Evolutionary conservation across 1,140 invertebrate genomes (phyloP).

Genomic region (Akabosia matsudoensis): DNA sequence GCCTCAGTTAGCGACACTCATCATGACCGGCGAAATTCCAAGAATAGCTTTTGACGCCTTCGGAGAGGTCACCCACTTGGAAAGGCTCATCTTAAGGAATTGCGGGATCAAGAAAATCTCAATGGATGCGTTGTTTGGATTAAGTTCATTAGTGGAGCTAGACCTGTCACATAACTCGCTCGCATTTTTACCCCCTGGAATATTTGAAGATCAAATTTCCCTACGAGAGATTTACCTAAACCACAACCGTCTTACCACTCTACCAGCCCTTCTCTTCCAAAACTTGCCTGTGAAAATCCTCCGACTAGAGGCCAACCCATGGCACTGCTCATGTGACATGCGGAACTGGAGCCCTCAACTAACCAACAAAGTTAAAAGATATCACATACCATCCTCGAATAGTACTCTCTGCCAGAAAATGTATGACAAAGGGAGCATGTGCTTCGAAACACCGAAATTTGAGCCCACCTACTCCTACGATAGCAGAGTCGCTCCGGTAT

Average conservation of each 20-base stretch:
- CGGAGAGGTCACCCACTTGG: constrained; percentile 58
- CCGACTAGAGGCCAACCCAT: constrained; percentile 63
- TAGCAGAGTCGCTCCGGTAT: constrained; percentile 62
- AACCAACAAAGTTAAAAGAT: constrained; percentile 55
- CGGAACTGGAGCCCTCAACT: constrained; percentile 58
- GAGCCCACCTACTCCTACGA: constrained; percentile 54
- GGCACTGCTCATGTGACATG: constrained; percentile 68
- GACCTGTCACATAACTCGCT: constrained; percentile 64
- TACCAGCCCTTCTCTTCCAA: constrained; percentile 60
- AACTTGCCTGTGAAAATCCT: constrained; percentile 56
- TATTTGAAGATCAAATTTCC: constrained; percentile 61
- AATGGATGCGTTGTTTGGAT: constrained; percentile 65
- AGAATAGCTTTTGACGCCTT: constrained; percentile 67
- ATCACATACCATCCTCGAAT: constrained; percentile 46
- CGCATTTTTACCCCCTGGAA: constrained; percentile 58
- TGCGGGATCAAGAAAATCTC: constrained; percentile 63
- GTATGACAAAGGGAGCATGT: constrained; percentile 52
- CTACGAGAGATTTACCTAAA: constrained; percentile 62
- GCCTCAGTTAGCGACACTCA: constrained; percentile 56
- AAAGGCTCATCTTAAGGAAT: constrained; percentile 60
- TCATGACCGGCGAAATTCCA: constrained; percentile 58
- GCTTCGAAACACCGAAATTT: constrained; percentile 37
- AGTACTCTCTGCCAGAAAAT: constrained; percentile 51
- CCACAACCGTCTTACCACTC: constrained; percentile 58
- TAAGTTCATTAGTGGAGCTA: constrained; percentile 58